These are phyloP conservation scores for Machimus rusticus DNA, from an alignment of 2,888 invertebrate species.

Conservation along the genomic window DNA sequence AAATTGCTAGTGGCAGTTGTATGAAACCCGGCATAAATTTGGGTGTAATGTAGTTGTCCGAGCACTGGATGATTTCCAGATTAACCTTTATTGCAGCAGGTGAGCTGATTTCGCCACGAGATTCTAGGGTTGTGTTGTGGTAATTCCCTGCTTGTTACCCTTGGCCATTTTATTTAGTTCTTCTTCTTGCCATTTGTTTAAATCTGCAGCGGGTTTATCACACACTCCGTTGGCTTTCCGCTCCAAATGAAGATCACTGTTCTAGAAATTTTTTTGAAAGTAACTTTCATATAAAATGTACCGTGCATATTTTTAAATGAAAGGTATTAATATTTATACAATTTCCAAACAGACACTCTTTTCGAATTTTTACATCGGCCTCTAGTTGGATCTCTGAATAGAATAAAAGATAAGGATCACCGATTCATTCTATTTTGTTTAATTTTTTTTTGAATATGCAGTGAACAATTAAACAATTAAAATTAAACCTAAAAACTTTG, in stretches of 20 bases:
- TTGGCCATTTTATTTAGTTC: not conserved
- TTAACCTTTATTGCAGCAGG: not conserved
- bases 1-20: conserved; percentile 20
- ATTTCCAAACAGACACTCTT: not conserved
- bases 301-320: not conserved
- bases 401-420: too few relatives aligned
- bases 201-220: not conserved
- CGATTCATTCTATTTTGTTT: too few relatives aligned
- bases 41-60: not conserved
- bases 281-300: not conserved
- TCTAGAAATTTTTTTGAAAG: not conserved
- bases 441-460: too few relatives aligned
- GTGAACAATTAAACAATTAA: too few relatives aligned
- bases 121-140: not conserved
- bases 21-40: not conserved
- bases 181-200: not conserved
- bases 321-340: not conserved
- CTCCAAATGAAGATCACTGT: not conserved
- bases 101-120: not conserved
- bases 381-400: not conserved
- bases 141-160: not conserved
- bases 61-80: conserved; percentile 9
- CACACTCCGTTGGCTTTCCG: not conserved
- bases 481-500: too few relatives aligned
- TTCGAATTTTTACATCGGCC: not conserved